phyloP scores from a whole-genome alignment of 2,888 invertebrate species.

The Brachypalpus laphriformis region DNA sequence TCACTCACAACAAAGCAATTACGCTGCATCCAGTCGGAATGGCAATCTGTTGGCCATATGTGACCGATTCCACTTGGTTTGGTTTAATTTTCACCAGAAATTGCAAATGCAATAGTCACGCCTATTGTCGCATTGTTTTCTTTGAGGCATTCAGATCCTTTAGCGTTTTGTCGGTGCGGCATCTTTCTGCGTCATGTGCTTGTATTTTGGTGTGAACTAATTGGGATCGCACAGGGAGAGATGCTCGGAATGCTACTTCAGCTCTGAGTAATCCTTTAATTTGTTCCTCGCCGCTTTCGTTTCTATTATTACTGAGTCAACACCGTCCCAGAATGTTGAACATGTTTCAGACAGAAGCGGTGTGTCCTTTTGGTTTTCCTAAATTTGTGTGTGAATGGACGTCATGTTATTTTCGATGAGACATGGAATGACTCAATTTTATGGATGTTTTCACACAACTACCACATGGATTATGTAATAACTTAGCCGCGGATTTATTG shows the following conservation, averaged over 20 bases:
- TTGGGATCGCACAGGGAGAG: conserved; percentile 48
- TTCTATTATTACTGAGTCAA: conserved; percentile 15
- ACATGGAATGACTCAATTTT: conserved; percentile 16
- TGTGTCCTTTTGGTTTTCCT: conserved; percentile 27
- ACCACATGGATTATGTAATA: neutral
- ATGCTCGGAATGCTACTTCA: neutral
- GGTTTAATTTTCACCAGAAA: conserved; percentile 45
- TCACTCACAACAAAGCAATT: conserved; percentile 2
- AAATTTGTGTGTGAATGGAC: neutral
- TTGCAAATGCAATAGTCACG: conserved; percentile 64
- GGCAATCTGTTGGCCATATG: conserved; percentile 52
- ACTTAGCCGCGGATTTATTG: too few relatives aligned
- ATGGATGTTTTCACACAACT: neutral
- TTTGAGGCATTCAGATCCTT: neutral
- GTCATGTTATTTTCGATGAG: neutral
- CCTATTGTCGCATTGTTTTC: conserved; percentile 59
- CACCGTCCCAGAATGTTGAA: neutral
- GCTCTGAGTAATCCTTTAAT: conserved; percentile 52
- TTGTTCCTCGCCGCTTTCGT: conserved; percentile 16
- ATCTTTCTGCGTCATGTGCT: conserved; percentile 28
- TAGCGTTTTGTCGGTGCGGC: neutral
- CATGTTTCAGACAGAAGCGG: neutral
- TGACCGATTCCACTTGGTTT: conserved; percentile 22
- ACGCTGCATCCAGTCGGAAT: neutral
- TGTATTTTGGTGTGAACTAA: conserved; percentile 43